phyloP scores from a whole-genome alignment of 2,797 vertebrate genomes.

The Lacerta bilineata region DNA sequence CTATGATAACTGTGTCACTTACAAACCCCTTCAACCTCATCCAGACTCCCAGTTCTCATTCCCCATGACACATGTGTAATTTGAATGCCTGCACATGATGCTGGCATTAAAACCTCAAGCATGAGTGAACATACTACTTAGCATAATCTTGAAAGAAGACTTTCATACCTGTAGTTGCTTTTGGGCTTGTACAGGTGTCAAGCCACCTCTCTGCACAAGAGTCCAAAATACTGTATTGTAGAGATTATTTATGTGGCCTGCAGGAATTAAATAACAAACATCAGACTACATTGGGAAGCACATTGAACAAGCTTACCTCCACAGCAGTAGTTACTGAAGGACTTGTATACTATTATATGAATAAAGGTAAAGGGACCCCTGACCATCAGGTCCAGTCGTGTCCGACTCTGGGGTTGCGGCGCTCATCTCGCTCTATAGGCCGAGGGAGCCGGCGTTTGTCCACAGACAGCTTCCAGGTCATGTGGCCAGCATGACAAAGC shows the following conservation, averaged over 20 bases:
- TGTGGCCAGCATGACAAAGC: too few relatives aligned
- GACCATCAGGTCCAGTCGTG: too few relatives aligned
- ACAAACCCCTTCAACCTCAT: too few relatives aligned
- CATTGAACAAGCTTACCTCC: neutral
- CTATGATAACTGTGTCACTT: too few relatives aligned
- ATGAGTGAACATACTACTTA: neutral
- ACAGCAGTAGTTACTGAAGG: neutral
- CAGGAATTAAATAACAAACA: constrained; percentile 15
- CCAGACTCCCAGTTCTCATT: too few relatives aligned
- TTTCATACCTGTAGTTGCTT: constrained; percentile 87
- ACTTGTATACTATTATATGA: too few relatives aligned
- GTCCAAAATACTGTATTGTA: constrained; percentile 98
- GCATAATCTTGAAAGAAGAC: neutral
- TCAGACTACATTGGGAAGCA: neutral
- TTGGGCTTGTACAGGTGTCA: constrained; percentile 90
- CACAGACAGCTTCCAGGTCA: too few relatives aligned
- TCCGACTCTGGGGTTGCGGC: too few relatives aligned
- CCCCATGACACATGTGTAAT: neutral
- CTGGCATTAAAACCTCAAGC: neutral
- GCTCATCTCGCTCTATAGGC: too few relatives aligned
- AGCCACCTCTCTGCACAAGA: constrained; percentile 90
- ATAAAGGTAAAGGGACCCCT: too few relatives aligned
- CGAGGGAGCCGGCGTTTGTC: too few relatives aligned
- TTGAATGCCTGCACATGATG: neutral
- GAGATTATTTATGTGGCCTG: constrained; percentile 97